Base-by-base conservation (phyloP, 2,113 vertebrate species). In the Saimiri boliviensis region DNA sequence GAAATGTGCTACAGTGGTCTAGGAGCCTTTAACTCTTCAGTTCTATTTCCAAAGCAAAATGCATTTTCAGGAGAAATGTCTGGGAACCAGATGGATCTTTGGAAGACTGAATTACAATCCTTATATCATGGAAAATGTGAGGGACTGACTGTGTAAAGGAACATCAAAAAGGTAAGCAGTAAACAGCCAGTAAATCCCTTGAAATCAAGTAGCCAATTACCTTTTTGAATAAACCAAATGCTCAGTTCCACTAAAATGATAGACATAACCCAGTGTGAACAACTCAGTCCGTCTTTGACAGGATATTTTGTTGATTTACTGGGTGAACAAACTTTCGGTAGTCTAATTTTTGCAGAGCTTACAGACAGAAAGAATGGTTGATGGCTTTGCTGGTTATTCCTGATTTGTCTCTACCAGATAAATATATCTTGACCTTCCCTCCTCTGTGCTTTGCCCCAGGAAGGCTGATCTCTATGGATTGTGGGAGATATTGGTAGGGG, bases 41-140 rank as follows among this genome's bases (percentile, higher is more conserved):
- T 92, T 93, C 82, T 86, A 93, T 95, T 93, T 95, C 47, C 70
- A 95, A 60, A 54, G 63, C 71, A 54, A 91, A 73, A 71, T 77
- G 45, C 52, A 74, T 94, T 89, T 89, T 84, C 76, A 92, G 56
- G 58, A 93, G 47, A 96, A 96, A 91, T 89, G 54, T 45, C 37
- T 49, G 77, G 21, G 63, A 89, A 17, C 84, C 76, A 58, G 54
- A 40, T 27, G 42, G 13, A 82, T 63, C 77, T 86, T 42, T 84
- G 13, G 54, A 91, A 97, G 83, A 27, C 37, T 47, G 32, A 80
- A 84, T 86, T 91, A 37, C 88, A 95, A 94, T 89, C 19, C 35
- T 80, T 32, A 60, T 3, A 66, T 79, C 49, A 96, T 82, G 82
- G 49, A 76, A 89, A 91, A 93, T n/a, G 1, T 68, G 42, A 91